These are phyloP conservation scores for Delphinus delphis DNA, from an alignment of 2,113 vertebrate genomes.

Conservation along the genomic window DNA sequence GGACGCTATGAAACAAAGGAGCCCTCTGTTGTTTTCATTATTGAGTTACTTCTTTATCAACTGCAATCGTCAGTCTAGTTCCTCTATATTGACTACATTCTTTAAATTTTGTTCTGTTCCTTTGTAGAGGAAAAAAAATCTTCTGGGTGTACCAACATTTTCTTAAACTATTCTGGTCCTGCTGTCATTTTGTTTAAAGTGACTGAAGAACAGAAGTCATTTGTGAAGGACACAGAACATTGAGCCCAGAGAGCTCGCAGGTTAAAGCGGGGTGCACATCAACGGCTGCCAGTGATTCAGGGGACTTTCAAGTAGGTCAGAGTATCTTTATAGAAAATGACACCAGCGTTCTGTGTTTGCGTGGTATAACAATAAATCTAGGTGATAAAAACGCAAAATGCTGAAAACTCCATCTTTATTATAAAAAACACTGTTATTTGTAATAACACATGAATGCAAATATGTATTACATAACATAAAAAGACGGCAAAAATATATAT, in stretches of 20 bases:
- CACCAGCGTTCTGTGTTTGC: background rate
- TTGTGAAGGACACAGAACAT: background rate
- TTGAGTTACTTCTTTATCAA: background rate
- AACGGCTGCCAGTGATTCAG: background rate
- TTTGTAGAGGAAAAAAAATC: background rate
- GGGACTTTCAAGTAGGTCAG: background rate
- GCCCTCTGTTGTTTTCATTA: background rate
- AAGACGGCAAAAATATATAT: background rate
- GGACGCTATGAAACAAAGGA: accelerated
- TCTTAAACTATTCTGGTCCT: background rate
- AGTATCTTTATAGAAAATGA: background rate
- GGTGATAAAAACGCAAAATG: background rate
- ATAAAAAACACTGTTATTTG: background rate
- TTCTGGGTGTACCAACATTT: background rate
- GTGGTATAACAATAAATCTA: background rate
- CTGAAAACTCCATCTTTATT: background rate
- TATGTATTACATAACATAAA: background rate
- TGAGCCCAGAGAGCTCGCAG: background rate
- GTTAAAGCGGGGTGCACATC: background rate
- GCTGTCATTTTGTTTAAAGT: background rate
- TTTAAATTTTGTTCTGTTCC: background rate
- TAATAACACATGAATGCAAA: background rate
- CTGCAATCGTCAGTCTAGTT: background rate
- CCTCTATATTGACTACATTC: background rate
- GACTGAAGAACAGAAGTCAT: background rate